A percentile compares a stretch with the other conserved stretches of the same genome.
Conservation (phyloP, 2,888 invertebrate genomes). For the Ferdinandea cuprea region DNA sequence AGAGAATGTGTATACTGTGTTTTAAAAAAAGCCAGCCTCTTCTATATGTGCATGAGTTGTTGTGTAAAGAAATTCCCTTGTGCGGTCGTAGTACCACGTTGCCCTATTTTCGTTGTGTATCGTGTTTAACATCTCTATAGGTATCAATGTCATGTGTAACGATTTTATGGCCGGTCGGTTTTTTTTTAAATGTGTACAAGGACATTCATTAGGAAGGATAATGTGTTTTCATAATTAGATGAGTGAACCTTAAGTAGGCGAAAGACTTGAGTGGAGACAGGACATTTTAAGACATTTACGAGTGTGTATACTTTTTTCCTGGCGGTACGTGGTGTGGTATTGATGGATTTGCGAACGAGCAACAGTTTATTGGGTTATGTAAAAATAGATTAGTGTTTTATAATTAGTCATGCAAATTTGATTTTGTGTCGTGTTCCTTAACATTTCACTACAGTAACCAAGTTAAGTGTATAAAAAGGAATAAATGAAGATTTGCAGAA, state of each 20-base stretch:
- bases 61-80: slow-evolving; percentile 9
- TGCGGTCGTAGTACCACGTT: slow-evolving; percentile 49
- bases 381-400: slow-evolving; percentile 40
- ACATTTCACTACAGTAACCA: not conserved
- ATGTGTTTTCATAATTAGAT: slow-evolving; percentile 72
- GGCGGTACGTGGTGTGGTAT: not conserved
- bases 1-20: slow-evolving; percentile 36
- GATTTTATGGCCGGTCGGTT: slow-evolving; percentile 46
- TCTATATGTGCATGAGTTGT: not conserved
- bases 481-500: not conserved
- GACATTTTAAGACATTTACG: slow-evolving; percentile 50
- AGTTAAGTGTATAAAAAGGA: not conserved
- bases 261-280: slow-evolving; percentile 48
- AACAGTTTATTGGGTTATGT: slow-evolving; percentile 63
- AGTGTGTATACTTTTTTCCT: slow-evolving; percentile 18
- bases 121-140: slow-evolving; percentile 41
- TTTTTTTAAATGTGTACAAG: slow-evolving; percentile 55
- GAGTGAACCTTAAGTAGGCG: slow-evolving; percentile 60
- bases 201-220: slow-evolving; percentile 68
- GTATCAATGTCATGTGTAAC: slow-evolving; percentile 60
- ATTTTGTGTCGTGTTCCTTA: not conserved
- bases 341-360: slow-evolving; percentile 21
- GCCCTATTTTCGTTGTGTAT: slow-evolving; percentile 49
- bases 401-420: slow-evolving; percentile 20
- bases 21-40: slow-evolving; percentile 6